Base-by-base conservation (phyloP, 2,888 invertebrate species). In the Morpho helenor region DNA sequence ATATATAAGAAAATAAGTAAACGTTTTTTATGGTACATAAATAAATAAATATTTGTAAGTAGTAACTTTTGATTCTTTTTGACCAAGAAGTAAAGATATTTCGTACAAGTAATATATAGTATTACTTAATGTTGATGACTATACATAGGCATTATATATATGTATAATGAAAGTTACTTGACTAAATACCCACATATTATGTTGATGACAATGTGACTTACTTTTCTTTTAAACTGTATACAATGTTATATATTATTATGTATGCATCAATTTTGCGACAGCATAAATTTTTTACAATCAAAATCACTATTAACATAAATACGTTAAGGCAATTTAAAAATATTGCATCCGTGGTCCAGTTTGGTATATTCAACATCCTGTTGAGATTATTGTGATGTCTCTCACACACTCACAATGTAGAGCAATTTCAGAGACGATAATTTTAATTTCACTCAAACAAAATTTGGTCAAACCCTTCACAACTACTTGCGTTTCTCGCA, bases 381-480 rank as follows among this genome's bases (percentile, higher is more conserved):
- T 39, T 61, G 31, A 31, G 31, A 31, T 31, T 31, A 31, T 31
- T 9, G n/a, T 44, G 10, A 49, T 49, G 41, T n/a, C 8, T 49
- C 31, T 42, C 54, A 31, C 43, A 52, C 47, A 50, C 52, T 47
- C 51, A 31, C 52, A 40, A 31, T 23, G 41, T 46, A 7, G 48
- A 46, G 41, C 40, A 48, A 51, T 52, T 55, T 54, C 52, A 44
- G 49, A 55, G 59, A 49, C 46, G 63, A 63, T 63, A 66, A 31
- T 68, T 48, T 68, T 60, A 56, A 57, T 71, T 70, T 69, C 66
- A 65, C 66, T 60, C 50, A 57, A 68, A 70, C 31, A 75, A 75
- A 74, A 76, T 75, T 75, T 70, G 67, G 68, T 66, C 65, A 59
- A 70, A 63, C 69, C 72, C 71, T 74, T 74, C 71, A 72, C 71